These are phyloP conservation scores for Holcopasites calliopsidis DNA, from an alignment of 1,140 invertebrate species.

Conservation along the genomic window DNA sequence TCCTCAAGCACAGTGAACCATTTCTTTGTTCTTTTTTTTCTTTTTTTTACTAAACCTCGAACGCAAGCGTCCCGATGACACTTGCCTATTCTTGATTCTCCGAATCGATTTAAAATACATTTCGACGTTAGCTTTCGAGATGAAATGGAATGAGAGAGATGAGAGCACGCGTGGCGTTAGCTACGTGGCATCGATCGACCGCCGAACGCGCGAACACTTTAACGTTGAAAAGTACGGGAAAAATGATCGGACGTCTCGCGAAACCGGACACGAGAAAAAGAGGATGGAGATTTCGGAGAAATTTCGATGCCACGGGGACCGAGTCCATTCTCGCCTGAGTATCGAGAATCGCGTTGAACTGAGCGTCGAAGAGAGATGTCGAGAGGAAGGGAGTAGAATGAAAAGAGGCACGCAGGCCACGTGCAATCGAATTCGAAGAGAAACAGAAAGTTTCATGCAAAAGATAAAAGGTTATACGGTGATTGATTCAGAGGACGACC, in stretches of 20 bases:
- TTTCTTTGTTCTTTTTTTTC: neutral
- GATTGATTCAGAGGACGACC: slow-evolving; percentile 25
- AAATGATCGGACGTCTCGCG: neutral
- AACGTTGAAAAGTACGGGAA: neutral
- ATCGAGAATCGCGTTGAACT: slow-evolving; percentile 14
- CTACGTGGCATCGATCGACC: slow-evolving; percentile 10
- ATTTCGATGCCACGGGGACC: neutral
- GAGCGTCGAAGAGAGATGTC: slow-evolving; percentile 54
- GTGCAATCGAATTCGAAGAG: slow-evolving; percentile 15
- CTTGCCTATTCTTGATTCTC: neutral
- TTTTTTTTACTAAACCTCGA: too few relatives aligned
- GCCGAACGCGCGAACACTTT: too few relatives aligned
- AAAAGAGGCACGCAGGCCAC: slow-evolving; percentile 23
- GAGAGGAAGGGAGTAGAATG: slow-evolving; percentile 43
- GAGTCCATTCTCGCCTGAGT: neutral
- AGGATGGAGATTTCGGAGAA: neutral
- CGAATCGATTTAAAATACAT: neutral
- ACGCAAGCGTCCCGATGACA: neutral
- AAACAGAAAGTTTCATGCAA: slow-evolving; percentile 42
- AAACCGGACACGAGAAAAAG: neutral
- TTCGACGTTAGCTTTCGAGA: neutral
- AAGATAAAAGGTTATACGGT: slow-evolving; percentile 20
- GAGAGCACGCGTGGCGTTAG: slow-evolving; percentile 17
- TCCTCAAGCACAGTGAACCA: slow-evolving; percentile 24
- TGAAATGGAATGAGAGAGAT: slow-evolving; percentile 31